These are phyloP conservation scores for Nebria ingens DNA, from an alignment of 1,140 invertebrate species.

Conservation along the genomic window DNA sequence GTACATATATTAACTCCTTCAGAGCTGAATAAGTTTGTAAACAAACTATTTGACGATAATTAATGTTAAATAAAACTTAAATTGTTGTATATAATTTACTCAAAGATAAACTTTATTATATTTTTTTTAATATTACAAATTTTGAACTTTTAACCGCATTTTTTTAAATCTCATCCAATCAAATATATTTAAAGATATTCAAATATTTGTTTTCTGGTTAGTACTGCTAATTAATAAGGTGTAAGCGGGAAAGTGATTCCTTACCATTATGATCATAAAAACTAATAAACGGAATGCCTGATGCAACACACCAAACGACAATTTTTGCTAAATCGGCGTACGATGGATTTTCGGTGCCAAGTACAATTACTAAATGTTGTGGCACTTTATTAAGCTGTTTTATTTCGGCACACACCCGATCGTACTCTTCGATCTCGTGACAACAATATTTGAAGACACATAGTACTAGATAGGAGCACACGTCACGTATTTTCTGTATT, in stretches of 20 bases:
- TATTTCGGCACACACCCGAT: neutral
- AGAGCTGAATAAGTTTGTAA: no score
- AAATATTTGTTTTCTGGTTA: no score
- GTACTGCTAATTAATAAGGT: no score
- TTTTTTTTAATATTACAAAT: slow-evolving; percentile 12
- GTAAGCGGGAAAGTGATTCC: no score
- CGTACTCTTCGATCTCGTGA: neutral
- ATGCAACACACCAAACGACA: slow-evolving; percentile 51
- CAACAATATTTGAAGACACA: neutral
- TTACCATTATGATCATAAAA: slow-evolving; percentile 61
- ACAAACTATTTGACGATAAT: no score
- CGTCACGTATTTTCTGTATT: neutral
- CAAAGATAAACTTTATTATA: slow-evolving; percentile 8
- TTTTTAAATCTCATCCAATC: no score
- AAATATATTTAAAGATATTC: no score
- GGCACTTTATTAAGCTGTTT: slow-evolving; percentile 29
- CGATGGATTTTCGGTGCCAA: slow-evolving; percentile 38
- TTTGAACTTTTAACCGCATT: no score
- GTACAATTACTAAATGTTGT: slow-evolving; percentile 40
- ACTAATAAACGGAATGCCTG: slow-evolving; percentile 52
- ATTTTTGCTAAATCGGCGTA: slow-evolving; percentile 44
- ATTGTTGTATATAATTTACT: no score
- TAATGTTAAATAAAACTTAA: no score
- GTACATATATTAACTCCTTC: no score
- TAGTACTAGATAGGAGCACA: neutral